phyloP scores from a whole-genome alignment of 2,888 invertebrate species.

The Nemotelus pantherinus region DNA sequence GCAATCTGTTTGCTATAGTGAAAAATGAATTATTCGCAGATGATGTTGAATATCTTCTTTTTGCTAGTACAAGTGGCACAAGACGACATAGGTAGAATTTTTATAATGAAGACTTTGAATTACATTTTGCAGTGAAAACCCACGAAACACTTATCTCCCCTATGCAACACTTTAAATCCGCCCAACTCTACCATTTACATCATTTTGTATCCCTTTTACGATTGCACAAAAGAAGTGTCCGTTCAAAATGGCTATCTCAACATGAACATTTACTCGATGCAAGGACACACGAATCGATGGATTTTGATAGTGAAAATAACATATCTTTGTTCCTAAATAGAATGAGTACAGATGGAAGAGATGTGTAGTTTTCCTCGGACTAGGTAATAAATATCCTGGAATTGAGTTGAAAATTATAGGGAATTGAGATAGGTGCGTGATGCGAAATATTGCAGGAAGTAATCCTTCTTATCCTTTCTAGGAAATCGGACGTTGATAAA shows the following conservation, averaged over 20 bases:
- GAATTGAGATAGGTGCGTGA: constrained; percentile 36
- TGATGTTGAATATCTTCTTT: background rate
- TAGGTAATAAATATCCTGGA: constrained; percentile 38
- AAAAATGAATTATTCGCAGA: background rate
- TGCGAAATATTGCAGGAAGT: constrained; percentile 40
- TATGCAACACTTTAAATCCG: background rate
- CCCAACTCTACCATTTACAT: background rate
- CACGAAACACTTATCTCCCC: background rate
- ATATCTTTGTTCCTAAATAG: background rate
- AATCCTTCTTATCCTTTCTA: constrained; percentile 43
- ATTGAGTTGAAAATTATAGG: constrained; percentile 41
- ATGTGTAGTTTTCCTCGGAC: constrained; percentile 5
- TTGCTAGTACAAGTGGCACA: background rate
- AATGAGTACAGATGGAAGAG: background rate
- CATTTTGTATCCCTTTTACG: constrained; percentile 12
- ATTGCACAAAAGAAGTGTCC: constrained; percentile 39
- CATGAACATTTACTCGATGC: constrained; percentile 10
- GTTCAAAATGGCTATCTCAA: constrained; percentile 19
- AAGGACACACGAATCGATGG: constrained; percentile 14
- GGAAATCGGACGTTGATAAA: constrained; percentile 42
- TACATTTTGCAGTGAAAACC: background rate
- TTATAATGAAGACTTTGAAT: background rate
- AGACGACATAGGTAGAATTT: background rate
- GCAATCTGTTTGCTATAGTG: background rate
- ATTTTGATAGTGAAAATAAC: constrained; percentile 18